phyloP scores from a whole-genome alignment of 2,113 vertebrate species.

The Nibea albiflora region DNA sequence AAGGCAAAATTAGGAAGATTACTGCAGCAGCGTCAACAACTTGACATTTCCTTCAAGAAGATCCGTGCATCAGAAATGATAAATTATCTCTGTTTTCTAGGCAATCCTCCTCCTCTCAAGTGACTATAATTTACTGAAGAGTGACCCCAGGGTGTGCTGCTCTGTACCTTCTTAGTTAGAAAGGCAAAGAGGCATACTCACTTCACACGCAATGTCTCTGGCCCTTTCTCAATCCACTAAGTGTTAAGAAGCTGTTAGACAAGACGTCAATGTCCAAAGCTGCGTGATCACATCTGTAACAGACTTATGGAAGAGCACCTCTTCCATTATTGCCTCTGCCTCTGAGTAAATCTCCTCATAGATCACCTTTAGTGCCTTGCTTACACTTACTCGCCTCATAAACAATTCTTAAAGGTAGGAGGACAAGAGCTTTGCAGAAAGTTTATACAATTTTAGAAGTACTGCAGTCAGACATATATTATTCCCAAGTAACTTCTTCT shows the following conservation, averaged over 20 bases:
- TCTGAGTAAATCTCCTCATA: slow-evolving; percentile 34
- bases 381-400: slow-evolving; percentile 29
- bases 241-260: slow-evolving; percentile 29
- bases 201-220: slow-evolving; percentile 19
- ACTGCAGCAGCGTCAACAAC: slow-evolving; percentile 38
- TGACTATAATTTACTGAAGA: slow-evolving; percentile 20
- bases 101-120: background rate
- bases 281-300: slow-evolving; percentile 23
- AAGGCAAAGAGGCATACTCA: slow-evolving; percentile 4
- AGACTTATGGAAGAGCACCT: slow-evolving; percentile 24
- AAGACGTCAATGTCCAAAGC: slow-evolving; percentile 39
- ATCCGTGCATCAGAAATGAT: background rate
- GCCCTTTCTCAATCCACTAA: slow-evolving; percentile 11
- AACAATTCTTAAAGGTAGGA: slow-evolving; percentile 29
- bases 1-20: background rate
- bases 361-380: slow-evolving; percentile 41
- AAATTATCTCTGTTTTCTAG: background rate
- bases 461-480: slow-evolving; percentile 36
- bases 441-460: slow-evolving; percentile 9
- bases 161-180: slow-evolving; percentile 1
- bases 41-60: slow-evolving; percentile 42
- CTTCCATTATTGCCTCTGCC: slow-evolving; percentile 27
- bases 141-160: slow-evolving; percentile 20
- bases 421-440: slow-evolving; percentile 10
- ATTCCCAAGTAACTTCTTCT: slow-evolving; percentile 38